phyloP scores from a whole-genome alignment of 1,140 invertebrate genomes.

The Periplaneta americana region DNA sequence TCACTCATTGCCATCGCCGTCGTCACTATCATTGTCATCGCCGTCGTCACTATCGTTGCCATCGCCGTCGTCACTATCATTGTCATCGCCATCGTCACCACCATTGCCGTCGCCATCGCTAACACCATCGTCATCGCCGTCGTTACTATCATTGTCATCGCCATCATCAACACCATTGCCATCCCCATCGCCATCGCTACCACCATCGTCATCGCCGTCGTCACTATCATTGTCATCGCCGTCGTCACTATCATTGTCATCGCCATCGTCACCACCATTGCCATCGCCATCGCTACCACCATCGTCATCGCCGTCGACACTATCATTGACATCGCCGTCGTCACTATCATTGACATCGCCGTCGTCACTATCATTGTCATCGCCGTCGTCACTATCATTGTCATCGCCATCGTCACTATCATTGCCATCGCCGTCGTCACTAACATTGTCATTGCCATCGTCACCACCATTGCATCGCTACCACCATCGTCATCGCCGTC shows the following conservation, averaged over 20 bases:
- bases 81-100: slow-evolving; percentile 4
- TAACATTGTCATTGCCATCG: neutral
- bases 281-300: neutral
- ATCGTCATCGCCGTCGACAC: neutral
- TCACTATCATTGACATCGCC: neutral
- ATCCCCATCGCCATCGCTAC: slow-evolving; percentile 10
- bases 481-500: no score
- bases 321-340: neutral
- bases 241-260: slow-evolving; percentile 10
- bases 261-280: neutral
- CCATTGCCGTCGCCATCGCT: neutral
- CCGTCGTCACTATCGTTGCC: neutral
- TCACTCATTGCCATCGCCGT: no score
- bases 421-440: neutral
- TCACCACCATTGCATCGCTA: no score
- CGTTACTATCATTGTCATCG: slow-evolving; percentile 15
- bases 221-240: slow-evolving; percentile 11
- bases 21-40: no score
- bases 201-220: slow-evolving; percentile 4
- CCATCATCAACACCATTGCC: slow-evolving; percentile 14
- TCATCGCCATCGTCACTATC: neutral
- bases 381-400: neutral
- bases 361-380: neutral
- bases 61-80: slow-evolving; percentile 8
- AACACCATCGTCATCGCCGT: neutral